Evolutionary conservation across 1,140 invertebrate genomes (phyloP).

Genomic region (Oryctes rhinoceros): DNA sequence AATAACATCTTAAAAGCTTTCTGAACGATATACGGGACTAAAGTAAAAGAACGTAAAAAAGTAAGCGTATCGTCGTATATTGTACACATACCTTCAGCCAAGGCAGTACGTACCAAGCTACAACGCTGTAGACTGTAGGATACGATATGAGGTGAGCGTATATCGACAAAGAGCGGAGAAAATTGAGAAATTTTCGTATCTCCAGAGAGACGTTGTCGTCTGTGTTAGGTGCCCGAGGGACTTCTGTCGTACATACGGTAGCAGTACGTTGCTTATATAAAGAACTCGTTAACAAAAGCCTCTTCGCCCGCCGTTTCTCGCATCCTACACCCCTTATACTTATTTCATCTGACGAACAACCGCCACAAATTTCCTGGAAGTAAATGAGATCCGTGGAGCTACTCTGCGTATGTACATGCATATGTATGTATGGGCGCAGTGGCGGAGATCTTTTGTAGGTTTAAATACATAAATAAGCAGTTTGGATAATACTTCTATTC

Average conservation of each 20-base stretch:
- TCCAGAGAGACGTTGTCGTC: too few species aligned
- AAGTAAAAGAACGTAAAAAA: not conserved
- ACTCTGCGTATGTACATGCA: not conserved
- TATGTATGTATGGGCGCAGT: too few species aligned
- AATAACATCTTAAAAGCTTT: conserved; percentile 23
- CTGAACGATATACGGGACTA: not conserved
- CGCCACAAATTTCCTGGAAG: not conserved
- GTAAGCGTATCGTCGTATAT: too few species aligned
- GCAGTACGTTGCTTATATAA: not conserved
- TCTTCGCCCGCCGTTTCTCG: not conserved
- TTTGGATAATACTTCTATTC: not conserved
- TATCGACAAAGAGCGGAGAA: too few species aligned
- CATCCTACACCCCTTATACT: not conserved
- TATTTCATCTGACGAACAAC: not conserved
- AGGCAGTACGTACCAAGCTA: too few species aligned
- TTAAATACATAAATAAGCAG: not conserved
- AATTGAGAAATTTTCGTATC: too few species aligned
- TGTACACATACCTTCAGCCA: too few species aligned
- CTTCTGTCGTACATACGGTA: not conserved
- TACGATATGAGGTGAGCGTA: too few species aligned
- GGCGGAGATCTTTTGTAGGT: not conserved
- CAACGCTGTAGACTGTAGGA: too few species aligned
- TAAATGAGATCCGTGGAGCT: not conserved
- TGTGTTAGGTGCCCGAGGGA: too few species aligned
- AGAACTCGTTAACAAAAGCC: conserved; percentile 13